Evolutionary conservation across 2,888 invertebrate genomes (phyloP).

Genomic region (Microctonus aethiopoides): DNA sequence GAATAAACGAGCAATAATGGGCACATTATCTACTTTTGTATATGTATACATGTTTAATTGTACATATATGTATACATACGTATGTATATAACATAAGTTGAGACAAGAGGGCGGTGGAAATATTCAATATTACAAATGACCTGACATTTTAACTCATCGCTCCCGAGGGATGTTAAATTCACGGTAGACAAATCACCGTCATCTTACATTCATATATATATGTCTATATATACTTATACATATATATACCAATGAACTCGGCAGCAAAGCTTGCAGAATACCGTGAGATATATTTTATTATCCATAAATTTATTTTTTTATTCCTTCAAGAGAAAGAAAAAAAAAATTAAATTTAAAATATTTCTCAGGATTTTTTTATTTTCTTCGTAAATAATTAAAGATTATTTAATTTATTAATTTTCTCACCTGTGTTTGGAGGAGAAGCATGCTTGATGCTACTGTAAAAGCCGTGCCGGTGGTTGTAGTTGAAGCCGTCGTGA

Average conservation of each 20-base stretch:
- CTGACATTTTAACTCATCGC: conserved; percentile 61
- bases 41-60: no score
- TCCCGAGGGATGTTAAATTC: conserved; percentile 48
- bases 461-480: conserved; percentile 72
- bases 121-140: conserved; percentile 50
- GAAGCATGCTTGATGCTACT: conserved; percentile 88
- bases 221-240: no score
- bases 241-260: not conserved
- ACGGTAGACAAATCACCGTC: not conserved
- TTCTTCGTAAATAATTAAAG: not conserved
- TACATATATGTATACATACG: not conserved
- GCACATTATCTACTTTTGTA: conserved; percentile 2
- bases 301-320: not conserved
- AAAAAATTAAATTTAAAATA: not conserved
- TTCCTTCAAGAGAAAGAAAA: not conserved
- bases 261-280: not conserved
- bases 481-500: conserved; percentile 68
- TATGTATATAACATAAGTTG: conserved; percentile 38
- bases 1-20: conserved; percentile 37
- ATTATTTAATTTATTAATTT: not conserved
- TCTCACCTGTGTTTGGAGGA: conserved; percentile 81
- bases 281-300: not conserved
- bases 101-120: conserved; percentile 41
- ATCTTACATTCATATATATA: no score
- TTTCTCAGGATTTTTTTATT: not conserved